These are phyloP conservation scores for Otocyon megalotis DNA, from an alignment of 2,113 vertebrate genomes.

Conservation along the genomic window DNA sequence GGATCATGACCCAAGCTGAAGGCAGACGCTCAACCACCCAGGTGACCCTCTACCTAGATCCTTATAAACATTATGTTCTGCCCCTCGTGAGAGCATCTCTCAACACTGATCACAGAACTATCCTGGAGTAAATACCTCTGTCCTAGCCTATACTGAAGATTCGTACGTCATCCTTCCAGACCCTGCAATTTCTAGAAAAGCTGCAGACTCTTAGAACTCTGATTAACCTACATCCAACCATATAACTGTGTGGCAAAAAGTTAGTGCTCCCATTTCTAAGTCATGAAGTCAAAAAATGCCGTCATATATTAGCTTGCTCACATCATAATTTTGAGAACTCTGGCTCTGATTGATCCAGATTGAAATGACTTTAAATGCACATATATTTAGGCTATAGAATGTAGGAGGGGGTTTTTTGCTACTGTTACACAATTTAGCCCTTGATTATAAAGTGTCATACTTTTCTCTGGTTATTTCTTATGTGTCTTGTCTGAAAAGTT, in stretches of 20 bases:
- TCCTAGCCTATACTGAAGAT: background rate
- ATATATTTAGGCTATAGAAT: background rate
- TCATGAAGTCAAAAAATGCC: background rate
- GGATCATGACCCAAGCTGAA: no score
- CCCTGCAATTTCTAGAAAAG: background rate
- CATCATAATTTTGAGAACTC: background rate
- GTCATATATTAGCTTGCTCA: background rate
- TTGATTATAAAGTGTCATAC: conserved; percentile 16
- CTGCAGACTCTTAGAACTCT: background rate
- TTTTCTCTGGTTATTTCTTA: background rate
- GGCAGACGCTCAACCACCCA: no score
- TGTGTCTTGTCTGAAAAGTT: conserved; percentile 9
- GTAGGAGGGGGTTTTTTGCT: background rate
- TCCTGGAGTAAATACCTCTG: background rate
- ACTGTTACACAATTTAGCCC: background rate
- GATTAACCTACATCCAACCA: background rate
- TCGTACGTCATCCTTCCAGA: background rate
- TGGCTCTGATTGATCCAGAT: background rate
- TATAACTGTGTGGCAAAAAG: background rate
- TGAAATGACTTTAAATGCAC: background rate
- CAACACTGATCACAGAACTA: background rate
- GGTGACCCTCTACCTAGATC: background rate
- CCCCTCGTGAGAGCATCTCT: background rate
- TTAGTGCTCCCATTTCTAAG: background rate
- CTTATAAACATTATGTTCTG: conserved; percentile 7